A percentile compares a stretch with the other conserved stretches of the same genome.
These are phyloP conservation scores for Leptopilina drosophilae DNA, from an alignment of 2,888 invertebrate species.

Conservation along the genomic window DNA sequence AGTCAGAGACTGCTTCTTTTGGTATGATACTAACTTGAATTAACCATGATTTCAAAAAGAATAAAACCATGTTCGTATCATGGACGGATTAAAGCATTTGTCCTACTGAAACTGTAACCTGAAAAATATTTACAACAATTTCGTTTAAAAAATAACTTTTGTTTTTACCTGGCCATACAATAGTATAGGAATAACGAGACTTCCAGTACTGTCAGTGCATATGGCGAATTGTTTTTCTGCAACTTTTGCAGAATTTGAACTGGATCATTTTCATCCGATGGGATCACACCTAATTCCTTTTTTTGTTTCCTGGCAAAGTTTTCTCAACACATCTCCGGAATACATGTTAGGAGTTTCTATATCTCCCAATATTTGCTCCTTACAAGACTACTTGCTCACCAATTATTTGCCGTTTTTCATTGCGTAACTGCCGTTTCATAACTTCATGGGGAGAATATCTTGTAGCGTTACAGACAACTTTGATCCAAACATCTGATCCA, in stretches of 20 bases:
- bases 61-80: neutral
- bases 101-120: neutral
- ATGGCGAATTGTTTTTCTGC: neutral
- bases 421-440: too few relatives aligned
- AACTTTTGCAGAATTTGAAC: neutral
- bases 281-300: neutral
- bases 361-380: too few relatives aligned
- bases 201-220: constrained; percentile 32
- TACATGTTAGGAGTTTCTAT: too few relatives aligned
- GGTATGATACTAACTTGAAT: neutral
- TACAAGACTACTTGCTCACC: too few relatives aligned
- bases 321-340: too few relatives aligned
- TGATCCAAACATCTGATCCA: too few relatives aligned
- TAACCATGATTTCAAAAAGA: neutral
- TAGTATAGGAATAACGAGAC: neutral
- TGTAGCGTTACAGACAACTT: too few relatives aligned
- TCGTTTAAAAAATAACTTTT: neutral
- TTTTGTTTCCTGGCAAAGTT: too few relatives aligned
- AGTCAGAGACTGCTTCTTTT: neutral
- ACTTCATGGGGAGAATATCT: too few relatives aligned
- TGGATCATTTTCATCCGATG: neutral
- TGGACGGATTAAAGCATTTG: neutral
- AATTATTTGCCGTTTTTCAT: too few relatives aligned
- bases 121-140: neutral
- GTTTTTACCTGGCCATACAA: neutral